Evolutionary conservation across 2,888 invertebrate genomes (phyloP), one percentile per base, ranked within the genome.

Genomic region (Drosophila pseudotakahashii): DNA sequence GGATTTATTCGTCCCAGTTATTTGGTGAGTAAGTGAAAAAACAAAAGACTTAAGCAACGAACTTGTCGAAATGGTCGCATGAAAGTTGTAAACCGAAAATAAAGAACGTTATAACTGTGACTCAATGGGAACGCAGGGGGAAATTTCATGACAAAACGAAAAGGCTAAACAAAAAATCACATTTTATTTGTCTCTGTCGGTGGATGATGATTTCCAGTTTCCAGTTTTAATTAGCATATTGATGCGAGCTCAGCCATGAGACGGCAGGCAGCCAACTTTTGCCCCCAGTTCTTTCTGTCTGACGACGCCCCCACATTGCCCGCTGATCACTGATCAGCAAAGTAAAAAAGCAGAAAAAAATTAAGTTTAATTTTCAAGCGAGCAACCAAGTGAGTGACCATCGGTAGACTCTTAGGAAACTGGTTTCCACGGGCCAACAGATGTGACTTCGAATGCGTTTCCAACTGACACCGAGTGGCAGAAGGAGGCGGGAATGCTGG

Each of bases 141-240:
- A 66, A 81, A 81, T 84, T 84, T 76, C 73, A 81, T 81, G 82
- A 85, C 80, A 75, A 77, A 62, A 74, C 47, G 73, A 39, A 77
- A 79, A 44, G 44, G 13, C 23, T n/a, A 30, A 30, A 30, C 30
- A 30, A 45, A 53, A 66, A 30, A 77, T 63, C 62, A 69, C 59
- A 68, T 57, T 62, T 70, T 48, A 71, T 69, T 53, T 58, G 79
- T 62, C 73, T 78, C 36, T 57, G 50, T 14, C 44, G 32, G 10
- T 67, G 45, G 68, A 66, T 66, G 68, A 66, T 66, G 66, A 66
- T 68, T 66, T 71, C 55, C 45, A 52, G 45, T 61, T 62, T 53
- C 51, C 55, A 59, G 60, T 62, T 62, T 75, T 79, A 81, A 87
- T 82, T 82, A 84, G 84, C 88, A 79, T 63, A 69, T 55, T 52